phyloP scores from a whole-genome alignment of 2,797 vertebrate species.

The Mormyrops attenuatus region DNA sequence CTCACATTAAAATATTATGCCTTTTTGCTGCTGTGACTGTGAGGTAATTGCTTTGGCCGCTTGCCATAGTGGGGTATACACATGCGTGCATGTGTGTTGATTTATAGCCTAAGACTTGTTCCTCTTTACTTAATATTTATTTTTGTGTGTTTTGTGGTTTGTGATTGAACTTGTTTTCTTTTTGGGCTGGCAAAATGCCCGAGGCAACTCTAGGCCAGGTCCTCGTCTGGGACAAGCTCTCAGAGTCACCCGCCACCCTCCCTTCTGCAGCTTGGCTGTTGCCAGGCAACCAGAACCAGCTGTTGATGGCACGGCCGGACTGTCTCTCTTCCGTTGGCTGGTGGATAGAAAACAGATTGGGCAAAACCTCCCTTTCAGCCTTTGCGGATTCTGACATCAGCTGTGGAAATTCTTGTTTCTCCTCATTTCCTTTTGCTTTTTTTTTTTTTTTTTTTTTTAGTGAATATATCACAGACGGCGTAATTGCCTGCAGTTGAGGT shows the following conservation, averaged over 20 bases:
- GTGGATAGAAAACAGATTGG: slow-evolving; percentile 41
- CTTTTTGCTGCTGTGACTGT: slow-evolving; percentile 28
- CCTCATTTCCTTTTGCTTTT: slow-evolving; percentile 68
- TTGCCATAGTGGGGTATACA: slow-evolving; percentile 9
- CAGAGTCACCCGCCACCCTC: slow-evolving; percentile 31
- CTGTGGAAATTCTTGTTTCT: slow-evolving; percentile 65
- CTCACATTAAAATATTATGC: neutral
- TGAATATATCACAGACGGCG: slow-evolving; percentile 25
- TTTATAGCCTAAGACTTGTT: neutral
- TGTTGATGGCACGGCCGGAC: slow-evolving; percentile 47
- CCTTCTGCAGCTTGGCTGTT: slow-evolving; percentile 57
- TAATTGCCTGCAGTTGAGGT: slow-evolving; percentile 23
- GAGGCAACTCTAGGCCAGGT: neutral
- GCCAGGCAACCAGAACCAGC: slow-evolving; percentile 73
- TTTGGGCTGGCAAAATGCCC: neutral
- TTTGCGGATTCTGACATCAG: slow-evolving; percentile 53
- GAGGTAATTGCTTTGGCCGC: slow-evolving; percentile 23
- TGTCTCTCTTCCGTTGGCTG: slow-evolving; percentile 33
- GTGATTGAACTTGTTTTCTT: neutral
- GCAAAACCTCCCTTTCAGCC: slow-evolving; percentile 48
- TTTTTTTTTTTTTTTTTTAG: slow-evolving; percentile 52
- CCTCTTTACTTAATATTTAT: neutral
- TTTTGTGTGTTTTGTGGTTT: neutral
- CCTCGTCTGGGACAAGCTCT: neutral
- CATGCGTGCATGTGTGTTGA: neutral